A percentile compares a stretch with the other conserved stretches of the same genome.
These are phyloP conservation scores for Lordiphosa fenestrarum DNA, from an alignment of 2,888 invertebrate genomes.

Conservation along the genomic window DNA sequence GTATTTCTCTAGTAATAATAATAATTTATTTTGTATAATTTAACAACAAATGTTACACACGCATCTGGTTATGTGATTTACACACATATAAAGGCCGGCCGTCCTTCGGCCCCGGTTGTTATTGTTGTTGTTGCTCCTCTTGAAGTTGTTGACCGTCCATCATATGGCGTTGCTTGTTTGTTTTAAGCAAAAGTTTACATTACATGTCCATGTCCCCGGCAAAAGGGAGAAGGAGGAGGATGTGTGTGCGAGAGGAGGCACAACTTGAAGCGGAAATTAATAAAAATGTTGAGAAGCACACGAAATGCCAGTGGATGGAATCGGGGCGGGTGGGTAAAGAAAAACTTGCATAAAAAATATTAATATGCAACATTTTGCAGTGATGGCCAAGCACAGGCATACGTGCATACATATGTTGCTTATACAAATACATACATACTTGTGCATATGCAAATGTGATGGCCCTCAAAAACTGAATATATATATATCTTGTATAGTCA, in stretches of 20 bases:
- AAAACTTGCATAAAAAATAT: constrained; percentile 35
- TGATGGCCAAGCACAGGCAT: constrained; percentile 26
- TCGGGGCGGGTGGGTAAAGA: constrained; percentile 14
- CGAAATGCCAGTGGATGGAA: not conserved
- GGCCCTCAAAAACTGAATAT: not conserved
- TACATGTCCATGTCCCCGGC: constrained; percentile 13
- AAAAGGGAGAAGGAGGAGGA: constrained; percentile 4
- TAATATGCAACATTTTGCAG: constrained; percentile 64
- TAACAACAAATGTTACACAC: constrained; percentile 37
- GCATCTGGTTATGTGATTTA: constrained; percentile 59
- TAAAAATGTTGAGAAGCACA: constrained; percentile 41
- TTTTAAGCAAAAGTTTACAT: constrained; percentile 62
- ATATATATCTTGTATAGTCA: constrained; percentile 25
- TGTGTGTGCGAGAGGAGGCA: constrained; percentile 5
- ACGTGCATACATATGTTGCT: constrained; percentile 43
- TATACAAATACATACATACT: constrained; percentile 12
- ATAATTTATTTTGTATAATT: constrained; percentile 22
- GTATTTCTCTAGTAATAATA: not conserved
- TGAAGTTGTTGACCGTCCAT: constrained; percentile 63
- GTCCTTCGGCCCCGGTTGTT: constrained; percentile 23
- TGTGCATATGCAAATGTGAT: constrained; percentile 50
- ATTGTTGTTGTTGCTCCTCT: constrained; percentile 27
- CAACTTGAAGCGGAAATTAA: constrained; percentile 62
- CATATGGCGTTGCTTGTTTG: constrained; percentile 56
- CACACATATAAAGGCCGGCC: constrained; percentile 34